Evolutionary conservation across 2,113 vertebrate genomes (phyloP), one percentile per base, ranked within the genome.

Genomic region (Pogona vitticeps): DNA sequence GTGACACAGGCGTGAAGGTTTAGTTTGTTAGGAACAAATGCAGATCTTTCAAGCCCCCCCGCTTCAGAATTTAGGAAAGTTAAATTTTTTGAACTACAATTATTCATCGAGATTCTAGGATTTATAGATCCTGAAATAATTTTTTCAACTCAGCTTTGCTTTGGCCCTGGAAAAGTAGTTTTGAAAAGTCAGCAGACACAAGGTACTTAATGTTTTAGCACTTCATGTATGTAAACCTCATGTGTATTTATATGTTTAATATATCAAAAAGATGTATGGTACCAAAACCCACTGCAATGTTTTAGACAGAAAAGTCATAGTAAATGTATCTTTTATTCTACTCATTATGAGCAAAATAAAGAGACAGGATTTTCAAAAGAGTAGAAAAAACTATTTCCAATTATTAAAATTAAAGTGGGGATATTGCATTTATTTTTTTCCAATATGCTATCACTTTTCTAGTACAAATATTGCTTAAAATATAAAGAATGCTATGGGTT

Each of bases 381-480:
- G n/a, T 73, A 4, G 10, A 83, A 76, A 93, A 91, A 87, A 91
- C 40, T 63, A 31, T 91, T 92, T 95, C 94, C 94, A 94, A 93
- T 95, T 94, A 91, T 88, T 82, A 88, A 95, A 94, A 91, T 87
- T 76, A 68, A 86, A 93, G 91, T 87, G 85, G 90, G 92, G 87
- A 92, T 94, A 94, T 95, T 95, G 95, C 95, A 91, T 93, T 81
- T 61, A 88, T 91, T 75, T 94, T 75, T 93, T 86, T 93, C 90
- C 84, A 89, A 85, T 68, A 92, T 89, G 89, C 89, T 90, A 91
- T 46, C 91, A 58, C 92, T 94, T 95, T 90, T 89, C 91, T 91
- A 90, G 89, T 90, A 95, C 80, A 94, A 91, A 92, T 96, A 96
- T 96, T 96, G 95, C 95, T 96, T 94, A 92, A 93, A 20, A 63